phyloP scores from a whole-genome alignment of 2,113 vertebrate species.

The Suricata suricatta region DNA sequence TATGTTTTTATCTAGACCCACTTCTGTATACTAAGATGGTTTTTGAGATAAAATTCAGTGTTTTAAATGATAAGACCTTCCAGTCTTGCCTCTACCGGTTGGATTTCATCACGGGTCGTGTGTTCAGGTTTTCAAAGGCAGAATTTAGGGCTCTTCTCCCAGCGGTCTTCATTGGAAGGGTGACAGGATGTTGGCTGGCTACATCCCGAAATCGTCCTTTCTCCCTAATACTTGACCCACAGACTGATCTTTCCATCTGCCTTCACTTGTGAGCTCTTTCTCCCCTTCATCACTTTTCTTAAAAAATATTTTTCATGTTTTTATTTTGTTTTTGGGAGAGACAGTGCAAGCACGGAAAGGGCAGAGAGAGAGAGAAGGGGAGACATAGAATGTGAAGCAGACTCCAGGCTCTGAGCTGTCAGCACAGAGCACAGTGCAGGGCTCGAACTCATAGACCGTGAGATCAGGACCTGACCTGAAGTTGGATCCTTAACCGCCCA shows the following conservation, averaged over 20 bases:
- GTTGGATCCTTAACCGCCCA: no score
- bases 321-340: no score
- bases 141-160: neutral
- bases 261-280: neutral
- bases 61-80: neutral
- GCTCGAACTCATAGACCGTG: no score
- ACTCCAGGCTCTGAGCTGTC: no score
- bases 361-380: no score
- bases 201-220: neutral
- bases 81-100: neutral
- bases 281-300: neutral
- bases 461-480: no score
- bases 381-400: no score
- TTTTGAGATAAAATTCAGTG: neutral
- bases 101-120: neutral
- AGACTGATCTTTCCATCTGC: neutral
- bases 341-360: no score
- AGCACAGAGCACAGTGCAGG: no score
- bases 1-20: neutral
- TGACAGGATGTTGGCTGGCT: rapidly evolving
- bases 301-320: no score
- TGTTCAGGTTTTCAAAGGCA: neutral
- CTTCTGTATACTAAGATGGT: neutral
- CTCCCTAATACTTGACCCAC: neutral
- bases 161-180: neutral